Evolutionary conservation across 2,888 invertebrate species (phyloP).

Genomic region (Sinohyriopsis cumingii): DNA sequence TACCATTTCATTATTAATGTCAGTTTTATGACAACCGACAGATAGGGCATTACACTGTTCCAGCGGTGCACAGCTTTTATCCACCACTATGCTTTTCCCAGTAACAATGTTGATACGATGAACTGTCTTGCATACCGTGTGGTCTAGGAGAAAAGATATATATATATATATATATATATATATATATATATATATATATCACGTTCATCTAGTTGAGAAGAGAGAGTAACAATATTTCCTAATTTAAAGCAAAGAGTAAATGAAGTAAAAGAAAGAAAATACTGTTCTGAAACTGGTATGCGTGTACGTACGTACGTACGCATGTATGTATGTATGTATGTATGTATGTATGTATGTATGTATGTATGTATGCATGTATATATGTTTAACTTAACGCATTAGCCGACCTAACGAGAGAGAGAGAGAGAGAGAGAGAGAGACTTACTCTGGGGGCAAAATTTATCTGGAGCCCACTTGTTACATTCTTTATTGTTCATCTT

Average conservation of each 20-base stretch:
- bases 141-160: conserved; percentile 20
- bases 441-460: conserved; percentile 38
- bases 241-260: neutral
- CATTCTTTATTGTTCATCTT: conserved; percentile 44
- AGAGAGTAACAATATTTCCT: neutral
- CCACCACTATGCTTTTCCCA: conserved; percentile 79
- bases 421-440: neutral
- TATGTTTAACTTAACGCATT: too few relatives aligned
- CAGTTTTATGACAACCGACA: conserved; percentile 74
- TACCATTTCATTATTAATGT: conserved; percentile 15
- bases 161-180: too few relatives aligned
- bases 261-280: neutral
- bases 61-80: conserved; percentile 79
- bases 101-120: conserved; percentile 34
- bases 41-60: conserved; percentile 77
- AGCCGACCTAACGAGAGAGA: neutral
- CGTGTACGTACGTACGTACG: too few relatives aligned
- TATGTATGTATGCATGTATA: too few relatives aligned
- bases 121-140: conserved; percentile 45
- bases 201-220: neutral
- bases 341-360: too few relatives aligned
- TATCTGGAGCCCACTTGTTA: conserved; percentile 54
- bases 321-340: too few relatives aligned
- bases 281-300: too few relatives aligned
- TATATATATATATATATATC: neutral